Conservation (phyloP, 2,113 vertebrate species). For the Fregetta grallaria region DNA sequence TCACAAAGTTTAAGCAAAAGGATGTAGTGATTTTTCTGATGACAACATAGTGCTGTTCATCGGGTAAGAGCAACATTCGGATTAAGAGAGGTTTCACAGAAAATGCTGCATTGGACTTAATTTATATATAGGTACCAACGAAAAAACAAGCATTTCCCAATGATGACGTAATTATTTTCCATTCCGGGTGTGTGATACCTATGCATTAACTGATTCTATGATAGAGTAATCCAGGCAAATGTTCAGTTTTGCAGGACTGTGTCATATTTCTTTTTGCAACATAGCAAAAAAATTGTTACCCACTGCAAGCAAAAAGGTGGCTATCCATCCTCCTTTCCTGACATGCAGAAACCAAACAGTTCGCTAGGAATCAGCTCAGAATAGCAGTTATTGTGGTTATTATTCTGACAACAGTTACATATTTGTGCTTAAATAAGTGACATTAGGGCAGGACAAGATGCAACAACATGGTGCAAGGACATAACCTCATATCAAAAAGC, state of each 20-base stretch:
- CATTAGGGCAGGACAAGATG: background rate
- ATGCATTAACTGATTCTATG: background rate
- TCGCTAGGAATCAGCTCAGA: background rate
- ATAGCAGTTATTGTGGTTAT: background rate
- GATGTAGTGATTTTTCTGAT: background rate
- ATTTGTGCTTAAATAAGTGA: background rate
- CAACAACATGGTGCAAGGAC: accelerated
- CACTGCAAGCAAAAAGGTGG: background rate
- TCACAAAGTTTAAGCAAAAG: background rate
- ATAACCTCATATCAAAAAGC: background rate
- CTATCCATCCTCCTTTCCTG: background rate
- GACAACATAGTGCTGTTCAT: background rate
- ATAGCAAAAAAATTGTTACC: background rate
- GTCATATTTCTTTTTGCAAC: background rate
- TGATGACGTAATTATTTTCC: background rate
- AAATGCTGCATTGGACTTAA: background rate
- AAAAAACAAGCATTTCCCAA: background rate
- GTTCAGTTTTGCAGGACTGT: background rate
- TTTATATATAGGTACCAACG: background rate
- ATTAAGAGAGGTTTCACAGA: background rate
- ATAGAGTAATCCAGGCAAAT: background rate
- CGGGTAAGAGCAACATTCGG: background rate
- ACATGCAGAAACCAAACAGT: background rate
- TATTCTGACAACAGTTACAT: background rate
- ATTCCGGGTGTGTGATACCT: background rate